Evolutionary conservation across 2,797 vertebrate species (phyloP), one percentile per base, ranked within the genome.

Genomic region (Rhinogobio ventralis): DNA sequence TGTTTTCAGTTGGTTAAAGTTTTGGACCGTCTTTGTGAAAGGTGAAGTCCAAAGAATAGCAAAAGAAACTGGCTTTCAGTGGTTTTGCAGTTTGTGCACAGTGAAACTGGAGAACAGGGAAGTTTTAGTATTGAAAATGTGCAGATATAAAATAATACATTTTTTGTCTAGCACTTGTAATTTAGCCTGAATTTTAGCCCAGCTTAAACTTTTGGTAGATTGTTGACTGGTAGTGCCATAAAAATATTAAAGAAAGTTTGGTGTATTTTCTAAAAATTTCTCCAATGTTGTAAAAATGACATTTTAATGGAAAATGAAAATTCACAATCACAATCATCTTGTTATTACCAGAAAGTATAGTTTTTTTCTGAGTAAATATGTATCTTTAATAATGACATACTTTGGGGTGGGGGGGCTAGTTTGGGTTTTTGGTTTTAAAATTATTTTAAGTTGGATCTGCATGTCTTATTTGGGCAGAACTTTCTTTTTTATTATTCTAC

Each of bases 81-180:
- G 55, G 55, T 20, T 78, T 66, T 66, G 76, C 76, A 46, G 42
- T 23, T 30, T 66, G 45, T 42, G 45, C 45, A 9, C 45, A 28
- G 72, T 25, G 23, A 83, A 80, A 69, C 57, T 73, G 69, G 23
- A 64, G 14, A 83, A 42, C 60, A 30, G 15, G 42, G 45, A 76
- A 2, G 0, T 42, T 42, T 66, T 75, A 33, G 39, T 82, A 72
- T 74, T 49, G 25, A 28, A 46, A 64, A 66, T 62, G 13, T 79
- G 28, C 62, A 36, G 77, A 64, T n/a, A 3, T 51, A 51, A 49
- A 67, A 5, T 0, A 33, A n/a, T 49, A n/a, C 30, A 0, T 23
- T 5, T 1, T 55, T 67, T 36, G 30, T 36, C 28, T 17, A 42
- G 51, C 64, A 68, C 20, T 53, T 81, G n/a, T 42, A 39, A 53